These are phyloP conservation scores for Strigamia crassipes DNA, from an alignment of 2,888 invertebrate species.

Conservation along the genomic window DNA sequence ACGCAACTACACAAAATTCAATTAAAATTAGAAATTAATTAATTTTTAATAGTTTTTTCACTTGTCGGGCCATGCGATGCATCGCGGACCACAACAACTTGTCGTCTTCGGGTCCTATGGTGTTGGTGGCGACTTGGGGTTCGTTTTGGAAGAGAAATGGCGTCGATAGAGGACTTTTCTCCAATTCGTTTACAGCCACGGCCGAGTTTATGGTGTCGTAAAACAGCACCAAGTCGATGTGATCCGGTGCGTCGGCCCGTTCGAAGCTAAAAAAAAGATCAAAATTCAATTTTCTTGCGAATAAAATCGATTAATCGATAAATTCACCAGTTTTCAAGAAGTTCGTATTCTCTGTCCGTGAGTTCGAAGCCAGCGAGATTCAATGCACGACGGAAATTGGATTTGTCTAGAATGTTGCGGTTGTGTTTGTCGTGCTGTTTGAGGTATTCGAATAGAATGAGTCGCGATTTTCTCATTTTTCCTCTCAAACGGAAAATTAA, in stretches of 20 bases:
- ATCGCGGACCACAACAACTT: conserved; percentile 42
- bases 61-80: conserved; percentile 44
- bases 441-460: conserved; percentile 43
- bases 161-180: conserved; percentile 43
- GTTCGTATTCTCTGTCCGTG: conserved; percentile 36
- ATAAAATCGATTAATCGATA: not conserved
- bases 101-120: conserved; percentile 43
- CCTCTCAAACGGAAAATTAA: conserved; percentile 28
- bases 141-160: conserved; percentile 44
- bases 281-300: not conserved
- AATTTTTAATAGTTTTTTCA: not conserved
- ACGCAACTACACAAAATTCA: not conserved
- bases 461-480: conserved; percentile 34
- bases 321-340: conserved; percentile 45
- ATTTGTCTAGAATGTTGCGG: conserved; percentile 11
- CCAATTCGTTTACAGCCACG: conserved; percentile 33
- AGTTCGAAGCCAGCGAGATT: conserved; percentile 26
- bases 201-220: conserved; percentile 45
- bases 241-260: conserved; percentile 37
- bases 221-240: conserved; percentile 39
- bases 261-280: conserved; percentile 28
- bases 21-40: not conserved
- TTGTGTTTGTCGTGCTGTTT: conserved; percentile 36
- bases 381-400: conserved; percentile 23
- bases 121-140: conserved; percentile 32